Evolutionary conservation across 2,888 invertebrate genomes (phyloP), one percentile per base, ranked within the genome.

Genomic region (Apotomis capreana): DNA sequence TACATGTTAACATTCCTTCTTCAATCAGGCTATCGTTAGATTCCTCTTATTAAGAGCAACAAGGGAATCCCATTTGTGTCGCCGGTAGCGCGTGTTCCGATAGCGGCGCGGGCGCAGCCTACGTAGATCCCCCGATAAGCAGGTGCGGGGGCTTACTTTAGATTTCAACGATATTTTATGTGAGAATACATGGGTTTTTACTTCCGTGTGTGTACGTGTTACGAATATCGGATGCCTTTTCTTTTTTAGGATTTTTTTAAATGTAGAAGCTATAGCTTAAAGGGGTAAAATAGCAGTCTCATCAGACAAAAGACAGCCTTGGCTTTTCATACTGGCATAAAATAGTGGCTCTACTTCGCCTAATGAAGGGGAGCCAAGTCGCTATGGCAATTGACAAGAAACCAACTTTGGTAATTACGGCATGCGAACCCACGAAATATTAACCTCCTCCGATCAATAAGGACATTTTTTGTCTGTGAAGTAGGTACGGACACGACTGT

Each of bases 61-160:
- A 75, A 74, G 76, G 73, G 74, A 76, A 76, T 73, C 70, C 70
- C 76, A 76, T 76, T 75, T 75, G 70, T 67, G 71, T 70, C 52
- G 57, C 62, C 74, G 26, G 72, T 72, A 72, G 72, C 68, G 58
- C 72, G 68, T 72, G 72, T 72, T 9, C 58, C 58, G 71, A 71
- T 71, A 68, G 57, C 57, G 49, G 54, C 62, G 67, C 65, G 46
- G 59, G 54, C 65, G 67, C 57, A 58, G 62, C 72, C 72, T 68
- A 72, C 72, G 72, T 68, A 72, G 72, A 72, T 72, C 52, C 44
- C 12, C 15, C 44, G 72, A 72, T 72, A 72, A 72, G 40, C 71
- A 71, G 71, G 71, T 71, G 72, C 68, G 13, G 59, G 59, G 52
- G 70, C 64, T 67, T 67, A 57, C 40, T 51, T 63, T 60, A 69